A percentile compares a stretch with the other conserved stretches of the same genome.
phyloP scores from a whole-genome alignment of 1,140 invertebrate genomes.

The Papilio polytes region DNA sequence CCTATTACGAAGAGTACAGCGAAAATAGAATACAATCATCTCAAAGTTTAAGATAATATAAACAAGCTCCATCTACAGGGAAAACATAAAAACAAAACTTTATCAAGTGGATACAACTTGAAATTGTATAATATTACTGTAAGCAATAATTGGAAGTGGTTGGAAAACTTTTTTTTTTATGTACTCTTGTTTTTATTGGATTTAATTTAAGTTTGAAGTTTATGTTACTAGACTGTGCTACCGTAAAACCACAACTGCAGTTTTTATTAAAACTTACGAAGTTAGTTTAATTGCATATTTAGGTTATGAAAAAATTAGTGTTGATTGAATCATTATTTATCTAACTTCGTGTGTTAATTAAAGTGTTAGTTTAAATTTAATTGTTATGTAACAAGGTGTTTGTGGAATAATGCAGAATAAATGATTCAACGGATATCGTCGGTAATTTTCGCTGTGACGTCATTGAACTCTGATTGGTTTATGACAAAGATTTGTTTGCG shows the following conservation, averaged over 20 bases:
- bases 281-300: no score
- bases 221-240: neutral
- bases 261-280: no score
- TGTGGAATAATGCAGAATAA: no score
- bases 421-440: neutral
- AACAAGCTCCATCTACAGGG: neutral
- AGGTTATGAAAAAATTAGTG: no score
- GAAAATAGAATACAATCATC: neutral
- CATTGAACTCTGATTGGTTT: neutral
- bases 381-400: no score
- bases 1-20: neutral
- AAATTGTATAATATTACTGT: neutral
- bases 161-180: neutral
- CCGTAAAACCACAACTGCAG: no score
- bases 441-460: neutral
- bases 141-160: neutral
- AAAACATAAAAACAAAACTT: slow-evolving; percentile 2
- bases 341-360: no score
- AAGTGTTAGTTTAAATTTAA: no score
- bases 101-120: neutral
- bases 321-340: no score
- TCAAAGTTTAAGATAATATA: neutral
- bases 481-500: neutral
- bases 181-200: neutral
- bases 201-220: slow-evolving; percentile 5